Conservation (phyloP, 2,797 vertebrate species). For the Simalia tracyae region DNA sequence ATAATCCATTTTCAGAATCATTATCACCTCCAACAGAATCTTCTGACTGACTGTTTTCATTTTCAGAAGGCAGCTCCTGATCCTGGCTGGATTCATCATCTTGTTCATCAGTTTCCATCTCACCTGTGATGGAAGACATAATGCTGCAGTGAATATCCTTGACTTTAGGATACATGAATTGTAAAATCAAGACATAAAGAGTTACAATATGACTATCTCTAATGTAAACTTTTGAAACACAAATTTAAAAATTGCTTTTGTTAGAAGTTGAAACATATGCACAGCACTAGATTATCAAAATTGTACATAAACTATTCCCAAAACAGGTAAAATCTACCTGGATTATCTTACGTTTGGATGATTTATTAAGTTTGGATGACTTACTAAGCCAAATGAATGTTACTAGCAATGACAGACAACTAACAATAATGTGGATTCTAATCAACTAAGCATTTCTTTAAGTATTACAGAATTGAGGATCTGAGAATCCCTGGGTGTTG, state of each 20-base stretch:
- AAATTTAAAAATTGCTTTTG: not conserved
- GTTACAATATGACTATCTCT: not conserved
- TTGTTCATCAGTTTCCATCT: slow-evolving; percentile 98
- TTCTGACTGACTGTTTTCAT: slow-evolving; percentile 97
- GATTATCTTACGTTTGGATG: not conserved
- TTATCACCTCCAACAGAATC: slow-evolving; percentile 96
- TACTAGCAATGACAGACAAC: not conserved
- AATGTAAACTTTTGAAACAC: not conserved
- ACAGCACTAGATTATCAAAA: not conserved
- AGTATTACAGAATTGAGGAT: not conserved
- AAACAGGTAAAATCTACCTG: not conserved
- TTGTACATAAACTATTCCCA: not conserved
- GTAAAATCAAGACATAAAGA: not conserved
- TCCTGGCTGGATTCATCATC: slow-evolving; percentile 98
- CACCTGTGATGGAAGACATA: slow-evolving; percentile 75
- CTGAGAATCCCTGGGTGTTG: not conserved
- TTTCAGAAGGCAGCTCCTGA: slow-evolving; percentile 97
- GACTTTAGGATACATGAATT: not conserved
- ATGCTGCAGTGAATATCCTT: not conserved
- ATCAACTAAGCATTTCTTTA: not conserved
- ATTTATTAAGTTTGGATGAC: not conserved
- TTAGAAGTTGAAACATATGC: not conserved
- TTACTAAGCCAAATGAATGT: not conserved
- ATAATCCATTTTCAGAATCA: slow-evolving; percentile 92
- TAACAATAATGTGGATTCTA: not conserved